Percentiles rank a stretch among this genome's conserved stretches.
Conservation (phyloP, 2,113 vertebrate genomes). For the Prietella phreatophila region DNA sequence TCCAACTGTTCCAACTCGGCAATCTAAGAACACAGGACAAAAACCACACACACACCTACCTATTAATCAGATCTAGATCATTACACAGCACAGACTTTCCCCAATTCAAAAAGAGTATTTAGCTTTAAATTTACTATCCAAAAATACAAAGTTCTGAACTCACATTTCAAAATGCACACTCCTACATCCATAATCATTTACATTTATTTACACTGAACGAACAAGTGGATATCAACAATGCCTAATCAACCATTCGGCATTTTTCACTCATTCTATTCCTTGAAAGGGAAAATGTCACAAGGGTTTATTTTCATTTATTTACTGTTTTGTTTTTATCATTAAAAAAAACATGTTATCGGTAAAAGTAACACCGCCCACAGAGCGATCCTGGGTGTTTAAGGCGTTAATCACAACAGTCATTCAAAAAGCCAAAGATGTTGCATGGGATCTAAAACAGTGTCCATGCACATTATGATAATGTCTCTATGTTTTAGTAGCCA, state of each 20-base stretch:
- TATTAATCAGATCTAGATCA: background rate
- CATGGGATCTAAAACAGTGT: no score
- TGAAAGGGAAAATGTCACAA: background rate
- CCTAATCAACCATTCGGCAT: background rate
- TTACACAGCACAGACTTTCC: background rate
- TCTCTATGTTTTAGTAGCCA: no score
- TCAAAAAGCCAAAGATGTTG: no score
- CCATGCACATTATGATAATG: no score
- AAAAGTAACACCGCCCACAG: background rate
- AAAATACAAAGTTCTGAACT: background rate
- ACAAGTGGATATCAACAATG: background rate
- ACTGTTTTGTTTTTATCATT: background rate
- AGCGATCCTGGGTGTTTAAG: no score
- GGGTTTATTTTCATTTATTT: background rate
- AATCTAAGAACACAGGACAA: constrained; percentile 56
- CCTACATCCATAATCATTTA: background rate
- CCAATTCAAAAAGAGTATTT: background rate
- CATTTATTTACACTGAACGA: background rate
- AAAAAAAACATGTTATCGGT: no score
- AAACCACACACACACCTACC: background rate
- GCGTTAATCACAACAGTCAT: no score
- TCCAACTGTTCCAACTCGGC: constrained; percentile 74
- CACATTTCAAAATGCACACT: background rate
- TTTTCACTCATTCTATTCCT: background rate
- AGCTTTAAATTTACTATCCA: background rate